These are phyloP conservation scores for Podarcis muralis DNA, from an alignment of 2,113 vertebrate species.

Conservation along the genomic window DNA sequence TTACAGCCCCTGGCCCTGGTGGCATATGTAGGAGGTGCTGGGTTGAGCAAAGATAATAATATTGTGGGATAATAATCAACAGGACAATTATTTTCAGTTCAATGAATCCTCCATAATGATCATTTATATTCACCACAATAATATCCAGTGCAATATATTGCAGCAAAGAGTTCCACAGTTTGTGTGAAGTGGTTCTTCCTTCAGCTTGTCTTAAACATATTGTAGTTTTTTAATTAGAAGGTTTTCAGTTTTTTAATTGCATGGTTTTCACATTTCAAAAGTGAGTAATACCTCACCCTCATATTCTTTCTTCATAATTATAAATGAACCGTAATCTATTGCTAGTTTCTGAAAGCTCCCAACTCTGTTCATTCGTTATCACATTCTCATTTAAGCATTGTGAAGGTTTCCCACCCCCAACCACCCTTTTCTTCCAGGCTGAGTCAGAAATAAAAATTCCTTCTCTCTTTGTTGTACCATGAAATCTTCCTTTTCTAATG, in stretches of 20 bases:
- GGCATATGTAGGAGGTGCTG: no score
- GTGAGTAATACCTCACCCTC: neutral
- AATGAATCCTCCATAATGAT: no score
- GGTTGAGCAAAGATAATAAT: no score
- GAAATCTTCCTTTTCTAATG: constrained; percentile 70
- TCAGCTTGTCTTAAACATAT: neutral
- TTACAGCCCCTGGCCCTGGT: no score
- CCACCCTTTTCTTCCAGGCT: constrained; percentile 28
- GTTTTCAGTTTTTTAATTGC: neutral
- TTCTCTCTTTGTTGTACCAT: constrained; percentile 58
- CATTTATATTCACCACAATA: neutral
- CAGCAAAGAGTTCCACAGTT: neutral
- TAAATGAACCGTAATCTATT: constrained; percentile 19
- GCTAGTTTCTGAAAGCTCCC: constrained; percentile 28
- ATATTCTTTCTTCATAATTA: neutral
- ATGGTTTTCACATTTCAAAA: neutral
- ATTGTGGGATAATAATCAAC: no score
- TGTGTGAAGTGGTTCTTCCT: neutral
- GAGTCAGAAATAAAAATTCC: constrained; percentile 48
- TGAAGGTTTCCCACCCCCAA: constrained; percentile 26
- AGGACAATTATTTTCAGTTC: no score
- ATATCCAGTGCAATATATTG: neutral
- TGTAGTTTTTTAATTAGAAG: no score
- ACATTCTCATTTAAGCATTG: constrained; percentile 39
- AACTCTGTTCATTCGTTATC: constrained; percentile 21